These are phyloP conservation scores for Leptura quadrifasciata DNA, from an alignment of 2,888 invertebrate species.

Conservation along the genomic window DNA sequence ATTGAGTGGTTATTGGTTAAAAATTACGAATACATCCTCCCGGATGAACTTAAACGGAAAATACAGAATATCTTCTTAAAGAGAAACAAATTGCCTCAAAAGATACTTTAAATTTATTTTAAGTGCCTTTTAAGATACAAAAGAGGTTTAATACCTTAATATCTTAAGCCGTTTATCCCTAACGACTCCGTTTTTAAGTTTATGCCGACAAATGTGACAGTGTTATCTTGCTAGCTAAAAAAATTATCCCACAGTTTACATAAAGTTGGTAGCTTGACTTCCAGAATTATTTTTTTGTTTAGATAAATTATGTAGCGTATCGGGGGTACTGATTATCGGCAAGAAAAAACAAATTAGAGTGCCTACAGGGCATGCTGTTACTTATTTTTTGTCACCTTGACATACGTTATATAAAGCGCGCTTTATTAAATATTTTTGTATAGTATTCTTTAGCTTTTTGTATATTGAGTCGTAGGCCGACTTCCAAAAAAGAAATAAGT, in stretches of 20 bases:
- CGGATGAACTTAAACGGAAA: slow-evolving; percentile 19
- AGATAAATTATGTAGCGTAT: neutral
- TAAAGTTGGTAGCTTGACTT: slow-evolving; percentile 16
- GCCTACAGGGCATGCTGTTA: neutral
- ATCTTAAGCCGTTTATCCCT: slow-evolving; percentile 38
- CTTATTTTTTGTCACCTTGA: neutral
- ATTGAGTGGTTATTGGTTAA: slow-evolving; percentile 25
- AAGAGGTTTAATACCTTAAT: slow-evolving; percentile 32
- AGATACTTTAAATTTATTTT: slow-evolving; percentile 23
- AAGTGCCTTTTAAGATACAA: slow-evolving; percentile 36
- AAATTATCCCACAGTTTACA: slow-evolving; percentile 37
- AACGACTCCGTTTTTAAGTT: slow-evolving; percentile 27
- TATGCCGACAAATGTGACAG: slow-evolving; percentile 35
- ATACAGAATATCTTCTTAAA: slow-evolving; percentile 18
- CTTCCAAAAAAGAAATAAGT: neutral
- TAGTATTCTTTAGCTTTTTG: neutral
- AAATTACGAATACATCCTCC: slow-evolving; percentile 4
- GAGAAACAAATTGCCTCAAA: slow-evolving; percentile 16
- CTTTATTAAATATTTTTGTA: neutral
- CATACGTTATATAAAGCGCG: neutral
- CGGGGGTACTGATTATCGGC: neutral
- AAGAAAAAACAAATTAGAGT: slow-evolving; percentile 7
- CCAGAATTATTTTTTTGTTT: slow-evolving; percentile 30
- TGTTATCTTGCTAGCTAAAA: slow-evolving; percentile 26
- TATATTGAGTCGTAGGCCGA: neutral